Evolutionary conservation across 2,797 vertebrate genomes (phyloP), one percentile per base, ranked within the genome.

Genomic region (Pseudochirops cupreus): DNA sequence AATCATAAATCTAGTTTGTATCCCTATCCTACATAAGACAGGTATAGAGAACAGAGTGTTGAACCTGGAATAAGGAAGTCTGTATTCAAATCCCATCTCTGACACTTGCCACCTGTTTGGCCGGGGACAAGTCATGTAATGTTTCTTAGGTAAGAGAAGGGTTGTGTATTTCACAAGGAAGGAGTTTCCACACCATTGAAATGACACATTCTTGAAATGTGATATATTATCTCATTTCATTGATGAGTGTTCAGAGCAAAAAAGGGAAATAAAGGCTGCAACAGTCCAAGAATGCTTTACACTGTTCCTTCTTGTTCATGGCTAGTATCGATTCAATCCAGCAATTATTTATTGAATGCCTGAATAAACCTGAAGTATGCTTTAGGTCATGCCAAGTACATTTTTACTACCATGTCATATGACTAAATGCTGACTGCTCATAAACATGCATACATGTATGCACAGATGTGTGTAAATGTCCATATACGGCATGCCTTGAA

Each of bases 351-450:
- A 58, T 29, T n/a, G 18, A 46, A 3, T 62, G 91, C 54, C 92
- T 90, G 14, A 58, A 95, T 95, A 29, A 50, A 54, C 46, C n/a
- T 57, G 11, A 87, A 56, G 92, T 59, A 39, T 10, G 91, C 91
- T 46, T 58, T 55, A 90, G 24, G 74, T 92, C 62, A 91, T 87
- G 82, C 1, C 39, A 87, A 96, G 55, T 5, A 7, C 67, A 90
- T 92, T 93, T 92, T 59, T 3, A n/a, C 62, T 29, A 94, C 5
- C 13, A 90, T 91, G 91, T 93, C 90, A 91, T 33, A 46, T 54
- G 93, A 91, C 53, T 52, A 26, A 87, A 95, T 55, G 90, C 91
- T 94, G 28, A 67, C 74, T 57, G 56, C 90, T 94, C 94, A 95
- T 39, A 89, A 58, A 87, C 39, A 87, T 28, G 3, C 9, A 50